Conservation (phyloP, 2,113 vertebrate species). For the Trinectes maculatus region DNA sequence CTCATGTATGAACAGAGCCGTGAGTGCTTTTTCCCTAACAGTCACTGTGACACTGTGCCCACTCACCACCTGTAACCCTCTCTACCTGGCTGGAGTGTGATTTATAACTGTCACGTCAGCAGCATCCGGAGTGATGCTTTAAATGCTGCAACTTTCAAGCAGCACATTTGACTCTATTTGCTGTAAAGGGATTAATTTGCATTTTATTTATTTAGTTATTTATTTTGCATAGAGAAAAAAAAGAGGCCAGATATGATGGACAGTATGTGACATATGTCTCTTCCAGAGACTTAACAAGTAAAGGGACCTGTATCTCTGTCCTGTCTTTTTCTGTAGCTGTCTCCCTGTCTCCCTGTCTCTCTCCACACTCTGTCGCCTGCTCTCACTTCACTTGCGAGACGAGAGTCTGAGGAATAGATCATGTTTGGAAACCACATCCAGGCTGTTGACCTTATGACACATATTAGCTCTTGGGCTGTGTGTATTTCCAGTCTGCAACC, state of each 20-base stretch:
- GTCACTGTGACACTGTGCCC: constrained; percentile 14
- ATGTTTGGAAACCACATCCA: constrained; percentile 55
- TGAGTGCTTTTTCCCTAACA: constrained; percentile 26
- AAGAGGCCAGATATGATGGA: constrained; percentile 3
- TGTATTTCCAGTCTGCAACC: constrained; percentile 45
- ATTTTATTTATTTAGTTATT: too few relatives aligned
- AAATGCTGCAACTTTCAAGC: not conserved
- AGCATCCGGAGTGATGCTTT: not conserved
- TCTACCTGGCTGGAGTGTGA: constrained; percentile 3
- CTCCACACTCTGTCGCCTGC: constrained; percentile 2
- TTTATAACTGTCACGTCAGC: constrained; percentile 4
- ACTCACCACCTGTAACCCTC: constrained; percentile 17
- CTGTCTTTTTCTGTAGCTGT: constrained; percentile 3
- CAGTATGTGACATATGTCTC: too few relatives aligned
- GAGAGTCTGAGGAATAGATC: constrained; percentile 38
- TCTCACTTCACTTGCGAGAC: constrained; percentile 46
- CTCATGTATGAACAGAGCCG: constrained; percentile 38
- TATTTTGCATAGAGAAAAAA: too few relatives aligned
- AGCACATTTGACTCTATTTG: not conserved
- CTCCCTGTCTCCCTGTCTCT: not conserved
- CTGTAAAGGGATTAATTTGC: not conserved
- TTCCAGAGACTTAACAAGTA: not conserved
- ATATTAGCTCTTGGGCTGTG: constrained; percentile 51
- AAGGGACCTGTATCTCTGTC: not conserved
- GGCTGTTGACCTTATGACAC: constrained; percentile 65